These are phyloP conservation scores for Toxotes jaculatrix DNA, from an alignment of 2,113 vertebrate genomes.

Conservation along the genomic window DNA sequence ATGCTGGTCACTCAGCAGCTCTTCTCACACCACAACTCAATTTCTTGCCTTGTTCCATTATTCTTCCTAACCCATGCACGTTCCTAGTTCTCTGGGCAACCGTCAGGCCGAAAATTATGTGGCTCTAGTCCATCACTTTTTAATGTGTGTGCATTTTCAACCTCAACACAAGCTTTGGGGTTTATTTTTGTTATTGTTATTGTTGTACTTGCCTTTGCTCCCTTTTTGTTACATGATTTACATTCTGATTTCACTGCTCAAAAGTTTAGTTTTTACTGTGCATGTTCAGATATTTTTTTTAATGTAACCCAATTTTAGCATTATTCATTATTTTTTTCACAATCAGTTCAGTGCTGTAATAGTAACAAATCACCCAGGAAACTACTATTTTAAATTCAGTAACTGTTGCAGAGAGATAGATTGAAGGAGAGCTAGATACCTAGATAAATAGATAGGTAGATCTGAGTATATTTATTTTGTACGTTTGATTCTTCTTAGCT, in stretches of 20 bases:
- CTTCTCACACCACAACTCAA: not conserved
- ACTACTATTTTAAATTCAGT: no score
- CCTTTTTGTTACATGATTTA: constrained; percentile 5
- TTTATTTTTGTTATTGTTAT: constrained; percentile 32
- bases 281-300: not conserved
- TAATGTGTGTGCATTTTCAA: constrained; percentile 33
- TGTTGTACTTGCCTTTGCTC: constrained; percentile 2
- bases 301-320: no score
- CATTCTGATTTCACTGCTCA: not conserved
- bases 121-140: constrained; percentile 34
- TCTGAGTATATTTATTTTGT: no score
- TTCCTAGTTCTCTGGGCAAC: constrained; percentile 22
- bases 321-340: no score
- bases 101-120: constrained; percentile 14
- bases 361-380: no score
- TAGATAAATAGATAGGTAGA: no score
- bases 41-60: constrained; percentile 5
- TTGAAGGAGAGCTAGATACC: no score
- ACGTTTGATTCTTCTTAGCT: no score
- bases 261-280: not conserved
- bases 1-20: constrained; percentile 7
- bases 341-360: no score
- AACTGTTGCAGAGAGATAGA: no score
- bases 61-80: constrained; percentile 2
- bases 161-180: constrained; percentile 6